These are phyloP conservation scores for Amyelois transitella DNA, from an alignment of 1,140 invertebrate genomes.

Conservation along the genomic window DNA sequence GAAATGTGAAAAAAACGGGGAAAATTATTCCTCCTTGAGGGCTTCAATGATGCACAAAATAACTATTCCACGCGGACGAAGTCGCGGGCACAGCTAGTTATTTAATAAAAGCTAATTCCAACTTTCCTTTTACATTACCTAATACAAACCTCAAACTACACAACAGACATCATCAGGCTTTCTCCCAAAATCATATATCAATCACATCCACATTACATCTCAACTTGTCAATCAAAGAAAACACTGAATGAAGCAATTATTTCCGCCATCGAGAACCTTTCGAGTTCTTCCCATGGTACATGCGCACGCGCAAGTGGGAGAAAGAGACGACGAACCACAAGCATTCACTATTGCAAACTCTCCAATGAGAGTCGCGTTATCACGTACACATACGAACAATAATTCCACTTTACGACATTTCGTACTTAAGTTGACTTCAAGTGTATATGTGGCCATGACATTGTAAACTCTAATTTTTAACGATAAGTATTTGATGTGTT, in stretches of 20 bases:
- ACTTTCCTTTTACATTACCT: too few relatives aligned
- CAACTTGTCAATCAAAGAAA: not conserved
- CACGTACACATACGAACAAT: constrained; percentile 1
- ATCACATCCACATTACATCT: not conserved
- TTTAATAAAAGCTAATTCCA: too few relatives aligned
- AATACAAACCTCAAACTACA: too few relatives aligned
- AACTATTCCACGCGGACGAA: too few relatives aligned
- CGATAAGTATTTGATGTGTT: not conserved
- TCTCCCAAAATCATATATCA: not conserved
- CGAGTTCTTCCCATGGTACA: not conserved
- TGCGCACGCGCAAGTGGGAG: constrained; percentile 4
- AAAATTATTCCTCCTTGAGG: too few relatives aligned
- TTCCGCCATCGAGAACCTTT: constrained; percentile 1
- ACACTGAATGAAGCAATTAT: not conserved
- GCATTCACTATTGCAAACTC: constrained; percentile 13
- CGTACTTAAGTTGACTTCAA: not conserved
- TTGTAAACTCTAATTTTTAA: too few relatives aligned
- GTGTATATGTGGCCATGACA: constrained; percentile 3
- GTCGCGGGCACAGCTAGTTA: too few relatives aligned
- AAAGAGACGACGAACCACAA: not conserved
- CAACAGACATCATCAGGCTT: not conserved
- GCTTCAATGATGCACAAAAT: too few relatives aligned
- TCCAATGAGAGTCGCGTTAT: not conserved
- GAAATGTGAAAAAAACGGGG: too few relatives aligned
- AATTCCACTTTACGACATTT: not conserved